These are phyloP conservation scores for Odontocolon sp. DNA, from an alignment of 2,888 invertebrate genomes.

Conservation along the genomic window DNA sequence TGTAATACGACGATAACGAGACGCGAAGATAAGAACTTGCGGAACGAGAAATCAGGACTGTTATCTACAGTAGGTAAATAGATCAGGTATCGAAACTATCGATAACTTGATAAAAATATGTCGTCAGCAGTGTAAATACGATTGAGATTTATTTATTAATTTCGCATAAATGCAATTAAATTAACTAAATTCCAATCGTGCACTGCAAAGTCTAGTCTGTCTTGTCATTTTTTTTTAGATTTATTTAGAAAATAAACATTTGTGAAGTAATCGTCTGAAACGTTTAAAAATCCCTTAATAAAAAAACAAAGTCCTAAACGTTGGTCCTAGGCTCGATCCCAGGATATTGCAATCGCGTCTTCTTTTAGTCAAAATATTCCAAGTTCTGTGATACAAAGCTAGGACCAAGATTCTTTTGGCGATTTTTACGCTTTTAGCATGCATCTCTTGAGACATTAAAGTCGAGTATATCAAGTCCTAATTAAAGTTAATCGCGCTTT, in stretches of 20 bases:
- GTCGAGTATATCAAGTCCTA: too few species aligned
- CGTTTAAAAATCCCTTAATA: slow-evolving; percentile 30
- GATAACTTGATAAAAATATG: slow-evolving; percentile 53
- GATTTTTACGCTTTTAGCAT: too few species aligned
- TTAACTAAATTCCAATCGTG: slow-evolving; percentile 63
- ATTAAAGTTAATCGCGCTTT: too few species aligned
- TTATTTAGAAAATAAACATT: slow-evolving; percentile 54
- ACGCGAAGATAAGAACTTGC: slow-evolving; percentile 21
- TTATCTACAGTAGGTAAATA: not conserved
- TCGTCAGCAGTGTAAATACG: slow-evolving; percentile 49
- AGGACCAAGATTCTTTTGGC: too few species aligned
- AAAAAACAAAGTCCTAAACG: too few species aligned
- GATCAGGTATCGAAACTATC: slow-evolving; percentile 24
- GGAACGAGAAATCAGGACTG: not conserved
- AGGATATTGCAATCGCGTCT: too few species aligned
- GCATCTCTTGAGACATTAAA: too few species aligned
- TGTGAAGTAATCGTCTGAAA: slow-evolving; percentile 44
- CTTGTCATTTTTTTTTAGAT: slow-evolving; percentile 57
- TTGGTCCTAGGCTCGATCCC: too few species aligned
- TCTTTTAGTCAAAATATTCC: too few species aligned
- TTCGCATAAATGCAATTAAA: slow-evolving; percentile 5
- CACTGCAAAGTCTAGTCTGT: slow-evolving; percentile 65
- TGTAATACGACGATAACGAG: too few species aligned
- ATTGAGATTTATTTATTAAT: slow-evolving; percentile 62
- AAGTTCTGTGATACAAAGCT: too few species aligned